Conservation (phyloP, 2,113 vertebrate genomes). For the Melanerpes formicivorus region DNA sequence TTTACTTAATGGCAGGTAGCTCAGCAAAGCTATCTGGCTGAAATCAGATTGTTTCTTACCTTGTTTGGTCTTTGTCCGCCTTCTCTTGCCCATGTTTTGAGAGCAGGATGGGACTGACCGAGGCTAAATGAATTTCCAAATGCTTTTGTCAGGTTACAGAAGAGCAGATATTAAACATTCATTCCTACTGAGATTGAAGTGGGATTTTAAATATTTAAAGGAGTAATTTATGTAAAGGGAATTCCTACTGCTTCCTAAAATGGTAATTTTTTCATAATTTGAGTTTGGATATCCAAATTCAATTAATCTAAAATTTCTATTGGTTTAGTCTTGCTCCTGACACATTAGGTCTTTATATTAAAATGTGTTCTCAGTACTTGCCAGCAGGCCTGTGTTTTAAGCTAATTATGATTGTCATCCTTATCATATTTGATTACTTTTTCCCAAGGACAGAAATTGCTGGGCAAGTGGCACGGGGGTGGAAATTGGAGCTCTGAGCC, state of each 20-base stretch:
- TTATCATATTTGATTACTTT: constrained; percentile 42
- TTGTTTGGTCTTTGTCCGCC: background rate
- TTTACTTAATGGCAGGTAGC: background rate
- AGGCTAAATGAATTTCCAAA: background rate
- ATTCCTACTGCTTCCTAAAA: constrained; percentile 35
- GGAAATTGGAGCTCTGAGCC: constrained; percentile 30
- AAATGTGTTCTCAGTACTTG: constrained; percentile 9
- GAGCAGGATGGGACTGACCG: background rate
- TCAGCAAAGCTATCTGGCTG: background rate
- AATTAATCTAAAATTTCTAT: constrained; percentile 18
- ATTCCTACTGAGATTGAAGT: constrained; percentile 49
- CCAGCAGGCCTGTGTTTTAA: constrained; percentile 23
- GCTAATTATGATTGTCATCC: constrained; percentile 45
- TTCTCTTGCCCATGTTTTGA: background rate
- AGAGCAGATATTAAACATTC: constrained; percentile 58
- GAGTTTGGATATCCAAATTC: constrained; percentile 7
- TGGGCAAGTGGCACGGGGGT: constrained; percentile 28
- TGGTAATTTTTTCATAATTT: constrained; percentile 36
- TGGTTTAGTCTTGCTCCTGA: constrained; percentile 6
- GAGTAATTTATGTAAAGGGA: constrained; percentile 46
- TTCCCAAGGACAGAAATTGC: constrained; percentile 46
- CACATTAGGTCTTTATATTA: background rate
- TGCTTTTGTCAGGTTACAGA: constrained; percentile 16
- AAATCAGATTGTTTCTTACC: background rate
- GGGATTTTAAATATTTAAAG: constrained; percentile 57